Evolutionary conservation across 2,888 invertebrate species (phyloP).

Genomic region (Drosophila picticornis): DNA sequence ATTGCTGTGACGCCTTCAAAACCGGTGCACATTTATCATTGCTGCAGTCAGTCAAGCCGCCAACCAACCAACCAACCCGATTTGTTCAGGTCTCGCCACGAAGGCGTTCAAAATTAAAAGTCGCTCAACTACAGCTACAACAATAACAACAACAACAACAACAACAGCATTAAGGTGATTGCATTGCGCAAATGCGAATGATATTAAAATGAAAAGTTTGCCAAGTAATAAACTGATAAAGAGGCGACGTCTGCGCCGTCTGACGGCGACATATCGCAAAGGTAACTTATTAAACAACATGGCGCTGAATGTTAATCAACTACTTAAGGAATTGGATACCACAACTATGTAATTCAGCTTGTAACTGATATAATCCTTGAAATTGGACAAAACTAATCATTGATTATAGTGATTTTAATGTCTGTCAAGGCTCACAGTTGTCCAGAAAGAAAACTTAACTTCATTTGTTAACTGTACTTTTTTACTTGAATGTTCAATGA

Average conservation of each 20-base stretch:
- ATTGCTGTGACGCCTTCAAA: constrained; percentile 48
- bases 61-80: constrained; percentile 66
- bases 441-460: neutral
- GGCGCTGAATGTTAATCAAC: constrained; percentile 64
- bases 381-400: neutral
- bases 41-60: constrained; percentile 62
- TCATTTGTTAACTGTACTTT: neutral
- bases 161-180: constrained; percentile 53
- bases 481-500: neutral
- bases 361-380: neutral
- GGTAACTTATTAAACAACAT: constrained; percentile 80
- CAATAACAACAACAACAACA: constrained; percentile 27
- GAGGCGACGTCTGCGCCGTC: constrained; percentile 79
- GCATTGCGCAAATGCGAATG: constrained; percentile 75
- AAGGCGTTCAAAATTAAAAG: constrained; percentile 84
- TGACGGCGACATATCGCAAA: constrained; percentile 78
- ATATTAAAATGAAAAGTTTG: constrained; percentile 81
- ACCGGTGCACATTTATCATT: constrained; percentile 77
- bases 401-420: neutral
- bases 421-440: neutral
- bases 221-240: constrained; percentile 82
- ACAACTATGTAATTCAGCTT: constrained; percentile 4
- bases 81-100: constrained; percentile 64
- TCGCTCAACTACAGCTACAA: constrained; percentile 66
- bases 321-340: constrained; percentile 15